These are phyloP conservation scores for Echinarachnius parma DNA, from an alignment of 53 echinoderm and acorn worm genomes.

Conservation along the genomic window DNA sequence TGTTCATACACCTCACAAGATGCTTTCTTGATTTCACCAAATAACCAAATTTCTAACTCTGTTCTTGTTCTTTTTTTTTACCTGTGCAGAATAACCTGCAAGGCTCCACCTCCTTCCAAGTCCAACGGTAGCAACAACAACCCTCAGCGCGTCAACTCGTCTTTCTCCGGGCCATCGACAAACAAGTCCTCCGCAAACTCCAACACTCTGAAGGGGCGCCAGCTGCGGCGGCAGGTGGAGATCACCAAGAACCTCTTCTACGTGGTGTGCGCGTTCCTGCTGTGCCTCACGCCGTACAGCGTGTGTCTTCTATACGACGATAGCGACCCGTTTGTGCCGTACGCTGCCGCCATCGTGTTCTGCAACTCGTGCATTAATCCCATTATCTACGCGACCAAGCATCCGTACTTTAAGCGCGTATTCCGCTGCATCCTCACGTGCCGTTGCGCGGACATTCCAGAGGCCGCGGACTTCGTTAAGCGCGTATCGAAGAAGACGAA, in stretches of 20 bases:
- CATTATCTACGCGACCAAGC: slow-evolving; percentile 68
- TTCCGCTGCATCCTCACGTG: slow-evolving; percentile 54
- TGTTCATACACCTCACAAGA: too few species aligned
- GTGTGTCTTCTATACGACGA: slow-evolving; percentile 63
- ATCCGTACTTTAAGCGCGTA: slow-evolving; percentile 64
- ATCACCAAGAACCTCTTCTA: slow-evolving; percentile 72
- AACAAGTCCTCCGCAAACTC: slow-evolving; percentile 21
- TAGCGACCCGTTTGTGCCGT: slow-evolving; percentile 57
- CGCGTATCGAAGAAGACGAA: slow-evolving; percentile 10
- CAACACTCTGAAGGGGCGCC: slow-evolving; percentile 33
- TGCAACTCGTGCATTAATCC: slow-evolving; percentile 64
- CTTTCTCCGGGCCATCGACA: slow-evolving; percentile 7
- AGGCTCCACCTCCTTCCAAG: not conserved
- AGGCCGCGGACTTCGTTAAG: slow-evolving; percentile 47
- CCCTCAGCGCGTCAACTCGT: slow-evolving; percentile 25
- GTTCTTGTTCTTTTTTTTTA: too few species aligned
- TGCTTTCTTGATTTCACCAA: too few species aligned
- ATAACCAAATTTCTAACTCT: too few species aligned
- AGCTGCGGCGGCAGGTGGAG: slow-evolving; percentile 61
- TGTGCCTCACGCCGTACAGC: slow-evolving; percentile 66
- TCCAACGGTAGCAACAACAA: slow-evolving; percentile 51
- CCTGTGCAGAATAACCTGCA: slow-evolving; percentile 30
- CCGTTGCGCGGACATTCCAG: slow-evolving; percentile 46
- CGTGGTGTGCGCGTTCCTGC: slow-evolving; percentile 63
- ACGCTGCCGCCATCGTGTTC: slow-evolving; percentile 61